Percentiles rank a stretch among this genome's conserved stretches.
phyloP scores from a whole-genome alignment of 2,113 vertebrate genomes.

The Triplophysa rosa region DNA sequence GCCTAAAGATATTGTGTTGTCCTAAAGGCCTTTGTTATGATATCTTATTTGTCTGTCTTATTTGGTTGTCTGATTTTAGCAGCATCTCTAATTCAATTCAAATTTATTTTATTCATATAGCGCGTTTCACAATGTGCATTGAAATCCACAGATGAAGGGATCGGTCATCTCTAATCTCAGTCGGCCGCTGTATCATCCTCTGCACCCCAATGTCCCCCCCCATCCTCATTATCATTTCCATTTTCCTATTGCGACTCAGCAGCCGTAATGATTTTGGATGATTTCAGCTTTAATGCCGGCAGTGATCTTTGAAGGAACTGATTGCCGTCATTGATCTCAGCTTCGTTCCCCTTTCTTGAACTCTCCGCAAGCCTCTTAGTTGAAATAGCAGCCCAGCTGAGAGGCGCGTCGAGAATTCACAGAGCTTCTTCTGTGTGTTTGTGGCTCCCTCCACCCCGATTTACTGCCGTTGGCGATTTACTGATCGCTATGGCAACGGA shows the following conservation, averaged over 20 bases:
- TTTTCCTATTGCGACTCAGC: conserved; percentile 22
- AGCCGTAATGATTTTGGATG: background rate
- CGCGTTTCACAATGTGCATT: too few species aligned
- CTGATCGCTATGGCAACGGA: conserved; percentile 36
- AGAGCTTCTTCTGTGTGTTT: conserved; percentile 23
- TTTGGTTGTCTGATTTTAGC: background rate
- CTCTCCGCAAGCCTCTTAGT: background rate
- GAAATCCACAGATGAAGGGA: background rate
- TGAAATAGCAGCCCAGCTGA: background rate
- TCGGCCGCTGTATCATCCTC: background rate
- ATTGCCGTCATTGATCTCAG: conserved; percentile 1
- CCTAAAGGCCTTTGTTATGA: conserved; percentile 8
- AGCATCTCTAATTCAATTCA: conserved; percentile 19
- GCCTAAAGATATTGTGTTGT: background rate
- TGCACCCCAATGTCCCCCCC: background rate
- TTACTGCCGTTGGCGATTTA: conserved; percentile 19
- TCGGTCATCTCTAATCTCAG: background rate
- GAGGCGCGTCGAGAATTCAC: conserved; percentile 3
- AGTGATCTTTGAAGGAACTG: conserved; percentile 10
- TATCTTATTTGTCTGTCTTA: background rate
- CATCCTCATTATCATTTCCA: background rate
- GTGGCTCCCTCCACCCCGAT: background rate
- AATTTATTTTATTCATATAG: too few species aligned
- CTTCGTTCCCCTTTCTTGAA: background rate
- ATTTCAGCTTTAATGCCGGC: conserved; percentile 19